Percentiles rank a stretch among this genome's conserved stretches.
phyloP scores from a whole-genome alignment of 2,888 invertebrate genomes.

The Synanthedon tipuliformis region DNA sequence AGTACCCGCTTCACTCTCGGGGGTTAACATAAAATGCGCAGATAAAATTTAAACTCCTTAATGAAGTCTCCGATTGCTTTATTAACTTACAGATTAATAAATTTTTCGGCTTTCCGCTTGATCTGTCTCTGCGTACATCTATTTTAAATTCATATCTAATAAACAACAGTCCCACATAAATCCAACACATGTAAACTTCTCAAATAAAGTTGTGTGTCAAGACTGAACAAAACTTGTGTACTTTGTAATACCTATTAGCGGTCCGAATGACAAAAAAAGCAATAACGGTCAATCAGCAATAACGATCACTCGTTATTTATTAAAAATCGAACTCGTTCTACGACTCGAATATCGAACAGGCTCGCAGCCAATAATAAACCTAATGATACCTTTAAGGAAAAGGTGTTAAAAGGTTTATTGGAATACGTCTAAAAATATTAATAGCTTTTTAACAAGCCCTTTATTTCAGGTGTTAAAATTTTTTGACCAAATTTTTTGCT shows the following conservation, averaged over 20 bases:
- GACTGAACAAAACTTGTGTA: no score
- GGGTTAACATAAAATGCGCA: slow-evolving; percentile 53
- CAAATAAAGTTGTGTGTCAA: no score
- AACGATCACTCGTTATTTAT: slow-evolving; percentile 18
- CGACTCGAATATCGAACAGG: slow-evolving; percentile 26
- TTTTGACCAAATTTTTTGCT: slow-evolving; percentile 20
- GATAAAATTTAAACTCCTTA: slow-evolving; percentile 59
- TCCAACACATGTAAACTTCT: no score
- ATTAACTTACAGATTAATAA: slow-evolving; percentile 43
- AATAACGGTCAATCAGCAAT: slow-evolving; percentile 6
- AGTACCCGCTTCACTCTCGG: slow-evolving; percentile 24
- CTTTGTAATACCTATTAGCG: no score
- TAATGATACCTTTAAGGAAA: slow-evolving; percentile 65
- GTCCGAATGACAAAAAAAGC: slow-evolving; percentile 1
- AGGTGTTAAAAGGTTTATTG: slow-evolving; percentile 70
- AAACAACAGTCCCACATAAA: not conserved
- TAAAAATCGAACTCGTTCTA: slow-evolving; percentile 26
- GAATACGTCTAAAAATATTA: slow-evolving; percentile 59
- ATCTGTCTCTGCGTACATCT: slow-evolving; percentile 9
- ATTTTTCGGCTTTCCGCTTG: slow-evolving; percentile 32
- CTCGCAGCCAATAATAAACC: slow-evolving; percentile 42
- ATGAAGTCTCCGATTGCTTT: slow-evolving; percentile 51
- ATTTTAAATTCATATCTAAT: slow-evolving; percentile 10
- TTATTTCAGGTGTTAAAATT: slow-evolving; percentile 50
- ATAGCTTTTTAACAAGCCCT: slow-evolving; percentile 67